These are phyloP conservation scores for Thaumetopoea pityocampa DNA, from an alignment of 1,140 invertebrate species.

Conservation along the genomic window DNA sequence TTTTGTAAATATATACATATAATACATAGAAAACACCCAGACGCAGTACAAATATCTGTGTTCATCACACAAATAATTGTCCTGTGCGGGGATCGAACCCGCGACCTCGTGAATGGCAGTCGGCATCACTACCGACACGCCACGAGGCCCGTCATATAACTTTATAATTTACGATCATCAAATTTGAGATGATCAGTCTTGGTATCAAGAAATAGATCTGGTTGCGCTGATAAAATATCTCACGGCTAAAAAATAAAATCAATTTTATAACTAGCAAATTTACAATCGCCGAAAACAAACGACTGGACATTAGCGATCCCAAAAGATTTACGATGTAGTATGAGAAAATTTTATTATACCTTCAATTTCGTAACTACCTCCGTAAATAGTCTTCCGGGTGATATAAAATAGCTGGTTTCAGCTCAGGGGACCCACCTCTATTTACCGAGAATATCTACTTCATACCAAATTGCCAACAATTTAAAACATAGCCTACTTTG, in stretches of 20 bases:
- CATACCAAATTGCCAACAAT: conserved; percentile 32
- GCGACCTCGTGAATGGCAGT: no score
- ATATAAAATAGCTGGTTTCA: conserved; percentile 24
- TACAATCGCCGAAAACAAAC: conserved; percentile 26
- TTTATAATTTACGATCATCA: no score
- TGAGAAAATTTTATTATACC: conserved; percentile 53
- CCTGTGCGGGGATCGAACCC: no score
- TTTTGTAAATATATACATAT: no score
- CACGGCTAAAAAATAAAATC: conserved; percentile 3
- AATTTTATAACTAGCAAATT: conserved; percentile 10
- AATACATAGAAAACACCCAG: no score
- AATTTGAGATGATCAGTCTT: no score
- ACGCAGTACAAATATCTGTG: no score
- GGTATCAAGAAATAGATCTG: no score
- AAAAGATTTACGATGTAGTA: conserved; percentile 48
- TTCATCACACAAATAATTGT: no score
- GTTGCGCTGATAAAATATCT: no score
- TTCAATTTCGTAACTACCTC: conserved; percentile 37
- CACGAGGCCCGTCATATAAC: no score
- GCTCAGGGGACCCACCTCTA: conserved; percentile 5
- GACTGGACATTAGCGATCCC: conserved; percentile 32
- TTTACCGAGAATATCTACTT: conserved; percentile 17
- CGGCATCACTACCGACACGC: no score
- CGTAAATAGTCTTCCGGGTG: conserved; percentile 28
- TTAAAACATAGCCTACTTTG: conserved; percentile 31